Base-by-base conservation (phyloP, 2,888 invertebrate species). In the Dasysyrphus tricinctus region DNA sequence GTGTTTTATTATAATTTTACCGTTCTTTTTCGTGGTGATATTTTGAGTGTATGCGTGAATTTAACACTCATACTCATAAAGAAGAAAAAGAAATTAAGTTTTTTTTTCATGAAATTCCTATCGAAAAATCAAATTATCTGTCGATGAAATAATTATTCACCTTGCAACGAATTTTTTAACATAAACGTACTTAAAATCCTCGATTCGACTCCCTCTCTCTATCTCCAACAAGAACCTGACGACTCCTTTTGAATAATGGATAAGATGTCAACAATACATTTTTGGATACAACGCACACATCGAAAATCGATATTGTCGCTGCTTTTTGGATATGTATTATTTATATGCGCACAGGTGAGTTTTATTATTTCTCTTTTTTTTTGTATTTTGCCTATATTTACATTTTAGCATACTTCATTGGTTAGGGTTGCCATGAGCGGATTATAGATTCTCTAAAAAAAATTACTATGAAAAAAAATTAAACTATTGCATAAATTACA, bases 261-360 rank as follows among this genome's bases (percentile, higher is more conserved):
- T 67, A 82, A 86, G 78, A 86, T 86, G 82, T 78, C 75, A 82
- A 86, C 69, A 65, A 49, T 9, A 49, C 24, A 65, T 72, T 79
- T 86, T 81, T 82, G 86, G 86, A 86, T 86, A 85, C 81, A 73
- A 86, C 86, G 86, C 82, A 86, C 75, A 86, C 82, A 82, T 54
- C 69, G 82, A 67, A 86, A 78, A 79, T 79, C 81, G 65, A 86
- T 86, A 78, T 81, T 86, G 86, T 75, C 69, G 47, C 75, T 86
- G 70, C 78, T 86, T 44, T 76, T 75, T 78, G 86, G 86, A 86
- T 86, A 86, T 72, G 75, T 86, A 11, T 75, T 86, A 51, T 82
- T 86, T 56, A 65, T 81, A 76, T 82, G 78, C 75, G 67, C 79
- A 86, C 86, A 86, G 86, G 86, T 86, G 78, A 82, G 82, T 86